These are phyloP conservation scores for Leptodactylus fuscus DNA, from an alignment of 2,113 vertebrate species.

Conservation along the genomic window DNA sequence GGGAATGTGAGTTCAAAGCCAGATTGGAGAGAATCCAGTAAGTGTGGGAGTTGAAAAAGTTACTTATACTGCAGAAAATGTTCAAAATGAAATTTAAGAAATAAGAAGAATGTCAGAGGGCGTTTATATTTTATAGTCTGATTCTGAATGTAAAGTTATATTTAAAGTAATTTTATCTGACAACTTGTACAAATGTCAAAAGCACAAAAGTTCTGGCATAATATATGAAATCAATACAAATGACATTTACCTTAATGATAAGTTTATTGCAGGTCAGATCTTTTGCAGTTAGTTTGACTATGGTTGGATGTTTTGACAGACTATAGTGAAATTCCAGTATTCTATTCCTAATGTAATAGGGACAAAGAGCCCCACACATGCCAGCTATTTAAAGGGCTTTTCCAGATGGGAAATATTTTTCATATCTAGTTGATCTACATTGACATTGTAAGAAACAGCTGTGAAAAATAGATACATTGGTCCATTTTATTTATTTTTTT, in stretches of 20 bases:
- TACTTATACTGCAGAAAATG: conserved; percentile 1
- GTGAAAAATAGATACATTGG: too few relatives aligned
- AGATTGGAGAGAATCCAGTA: conserved; percentile 12
- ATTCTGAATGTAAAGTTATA: background rate
- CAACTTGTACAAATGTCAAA: background rate
- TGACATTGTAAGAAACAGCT: too few relatives aligned
- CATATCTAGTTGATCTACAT: too few relatives aligned
- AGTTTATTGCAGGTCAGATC: background rate
- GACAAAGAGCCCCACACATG: too few relatives aligned
- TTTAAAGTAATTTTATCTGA: background rate
- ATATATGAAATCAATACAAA: background rate
- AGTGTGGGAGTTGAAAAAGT: conserved; percentile 27
- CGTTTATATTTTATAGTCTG: background rate
- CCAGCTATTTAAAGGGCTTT: too few relatives aligned
- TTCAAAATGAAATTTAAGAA: conserved; percentile 34
- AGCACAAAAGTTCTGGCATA: background rate
- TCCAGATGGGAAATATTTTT: too few relatives aligned
- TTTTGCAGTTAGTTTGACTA: background rate
- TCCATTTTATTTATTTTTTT: too few relatives aligned
- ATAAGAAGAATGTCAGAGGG: background rate
- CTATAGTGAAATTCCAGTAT: background rate
- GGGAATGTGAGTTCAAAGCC: conserved; percentile 5
- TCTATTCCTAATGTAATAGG: too few relatives aligned
- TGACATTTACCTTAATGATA: conserved; percentile 3
- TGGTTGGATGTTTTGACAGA: background rate